Evolutionary conservation across 92 coral and sea anemone genomes (phyloP).

Genomic region (Pocillopora grandis): DNA sequence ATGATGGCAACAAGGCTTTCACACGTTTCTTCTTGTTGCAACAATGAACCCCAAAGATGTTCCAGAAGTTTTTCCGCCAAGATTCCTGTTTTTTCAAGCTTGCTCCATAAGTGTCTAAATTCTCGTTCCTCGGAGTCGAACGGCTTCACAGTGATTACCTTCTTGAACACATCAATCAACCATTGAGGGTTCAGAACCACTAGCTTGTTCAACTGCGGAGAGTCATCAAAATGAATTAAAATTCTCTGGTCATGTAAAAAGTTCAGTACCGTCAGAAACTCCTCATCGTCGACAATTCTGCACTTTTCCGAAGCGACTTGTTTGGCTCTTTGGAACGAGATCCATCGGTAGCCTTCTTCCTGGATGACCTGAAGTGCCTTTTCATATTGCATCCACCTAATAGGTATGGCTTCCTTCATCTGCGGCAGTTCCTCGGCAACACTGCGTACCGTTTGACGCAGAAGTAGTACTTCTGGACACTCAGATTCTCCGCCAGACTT

Average conservation of each 20-base stretch:
- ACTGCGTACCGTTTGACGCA: conserved; percentile 34
- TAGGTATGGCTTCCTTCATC: conserved; percentile 37
- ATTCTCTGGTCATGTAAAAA: conserved; percentile 66
- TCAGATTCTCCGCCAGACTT: conserved; percentile 30
- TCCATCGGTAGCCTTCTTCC: conserved; percentile 28
- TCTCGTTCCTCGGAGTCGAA: conserved; percentile 11
- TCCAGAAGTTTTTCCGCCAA: conserved; percentile 19
- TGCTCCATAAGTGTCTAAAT: conserved; percentile 37
- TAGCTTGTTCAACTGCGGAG: conserved; percentile 22
- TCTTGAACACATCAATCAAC: conserved; percentile 63
- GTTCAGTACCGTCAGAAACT: conserved; percentile 39
- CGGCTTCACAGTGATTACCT: conserved; percentile 59
- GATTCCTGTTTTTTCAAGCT: conserved; percentile 50
- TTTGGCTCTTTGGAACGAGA: conserved; percentile 35
- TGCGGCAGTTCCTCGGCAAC: conserved; percentile 33
- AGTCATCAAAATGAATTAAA: conserved; percentile 54
- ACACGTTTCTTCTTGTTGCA: conserved; percentile 21
- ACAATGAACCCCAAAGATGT: conserved; percentile 39
- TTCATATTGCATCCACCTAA: conserved; percentile 57
- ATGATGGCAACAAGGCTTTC: conserved; percentile 50
- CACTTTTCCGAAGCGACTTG: conserved; percentile 45
- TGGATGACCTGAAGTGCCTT: conserved; percentile 34
- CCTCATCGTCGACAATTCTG: conserved; percentile 27
- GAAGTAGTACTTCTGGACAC: conserved; percentile 31
- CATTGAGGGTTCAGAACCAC: conserved; percentile 61